A percentile compares a stretch with the other conserved stretches of the same genome.
Evolutionary conservation across 2,113 vertebrate genomes (phyloP).

Genomic region (Sceloporus undulatus): DNA sequence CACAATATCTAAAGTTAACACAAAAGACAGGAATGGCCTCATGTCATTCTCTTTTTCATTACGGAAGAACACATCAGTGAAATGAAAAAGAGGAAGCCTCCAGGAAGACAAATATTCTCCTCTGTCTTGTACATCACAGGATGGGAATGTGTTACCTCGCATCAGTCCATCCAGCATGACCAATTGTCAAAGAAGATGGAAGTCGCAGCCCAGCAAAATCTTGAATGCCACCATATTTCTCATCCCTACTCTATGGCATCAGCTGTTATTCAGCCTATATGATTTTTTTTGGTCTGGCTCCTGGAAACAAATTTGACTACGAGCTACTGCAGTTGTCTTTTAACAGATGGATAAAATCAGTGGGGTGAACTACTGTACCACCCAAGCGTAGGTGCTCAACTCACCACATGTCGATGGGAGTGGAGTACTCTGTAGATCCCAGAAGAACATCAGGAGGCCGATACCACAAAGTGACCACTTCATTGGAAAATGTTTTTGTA

Average conservation of each 20-base stretch:
- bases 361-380: neutral
- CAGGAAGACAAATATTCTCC: neutral
- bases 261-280: neutral
- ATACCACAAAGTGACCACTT: slow-evolving; percentile 98
- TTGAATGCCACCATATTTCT: neutral
- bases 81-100: neutral
- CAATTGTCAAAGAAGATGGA: neutral
- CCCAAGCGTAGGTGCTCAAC: slow-evolving; percentile 1
- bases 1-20: neutral
- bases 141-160: neutral
- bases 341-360: too few species aligned
- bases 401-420: slow-evolving; percentile 98
- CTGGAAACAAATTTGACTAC: neutral
- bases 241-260: neutral
- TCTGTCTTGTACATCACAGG: neutral
- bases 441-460: slow-evolving; percentile 94
- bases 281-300: neutral
- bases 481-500: slow-evolving; percentile 96
- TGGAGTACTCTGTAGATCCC: slow-evolving; percentile 95
- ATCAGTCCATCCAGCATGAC: neutral
- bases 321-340: neutral
- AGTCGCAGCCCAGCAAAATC: neutral
- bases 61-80: neutral
- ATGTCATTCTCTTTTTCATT: too few species aligned
- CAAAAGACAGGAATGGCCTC: neutral